These are phyloP conservation scores for Gorilla gorilla DNA, from an alignment of 2,113 vertebrate species.

Conservation along the genomic window DNA sequence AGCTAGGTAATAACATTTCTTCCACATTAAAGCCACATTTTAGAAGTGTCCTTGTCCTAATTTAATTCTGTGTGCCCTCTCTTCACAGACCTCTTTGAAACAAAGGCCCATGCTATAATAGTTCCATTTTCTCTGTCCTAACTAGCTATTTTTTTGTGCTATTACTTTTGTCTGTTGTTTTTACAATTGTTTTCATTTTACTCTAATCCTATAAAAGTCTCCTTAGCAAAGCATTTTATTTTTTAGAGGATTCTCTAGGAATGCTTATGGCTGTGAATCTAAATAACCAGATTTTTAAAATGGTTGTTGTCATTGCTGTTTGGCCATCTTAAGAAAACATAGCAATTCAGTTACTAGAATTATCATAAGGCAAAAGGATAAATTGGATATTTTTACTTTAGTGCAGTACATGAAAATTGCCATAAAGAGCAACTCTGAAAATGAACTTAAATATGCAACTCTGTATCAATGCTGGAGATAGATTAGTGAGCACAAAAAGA, in stretches of 20 bases:
- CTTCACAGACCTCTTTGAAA: background rate
- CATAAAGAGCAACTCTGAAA: background rate
- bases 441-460: background rate
- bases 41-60: background rate
- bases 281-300: background rate
- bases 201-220: background rate
- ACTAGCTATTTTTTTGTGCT: background rate
- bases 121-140: background rate
- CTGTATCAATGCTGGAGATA: background rate
- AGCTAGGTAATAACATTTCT: background rate
- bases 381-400: background rate
- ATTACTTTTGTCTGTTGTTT: background rate
- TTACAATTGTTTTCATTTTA: background rate
- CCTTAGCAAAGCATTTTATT: background rate
- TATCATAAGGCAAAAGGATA: background rate
- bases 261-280: background rate
- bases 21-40: conserved; percentile 41
- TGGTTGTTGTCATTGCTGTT: background rate
- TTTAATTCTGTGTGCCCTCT: background rate
- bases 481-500: background rate
- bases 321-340: background rate
- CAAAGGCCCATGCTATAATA: background rate
- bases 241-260: background rate
- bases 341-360: background rate
- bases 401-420: background rate